Evolutionary conservation across 1,140 invertebrate species (phyloP), one percentile per base, ranked within the genome.

Genomic region (Bathynomus jamesi): DNA sequence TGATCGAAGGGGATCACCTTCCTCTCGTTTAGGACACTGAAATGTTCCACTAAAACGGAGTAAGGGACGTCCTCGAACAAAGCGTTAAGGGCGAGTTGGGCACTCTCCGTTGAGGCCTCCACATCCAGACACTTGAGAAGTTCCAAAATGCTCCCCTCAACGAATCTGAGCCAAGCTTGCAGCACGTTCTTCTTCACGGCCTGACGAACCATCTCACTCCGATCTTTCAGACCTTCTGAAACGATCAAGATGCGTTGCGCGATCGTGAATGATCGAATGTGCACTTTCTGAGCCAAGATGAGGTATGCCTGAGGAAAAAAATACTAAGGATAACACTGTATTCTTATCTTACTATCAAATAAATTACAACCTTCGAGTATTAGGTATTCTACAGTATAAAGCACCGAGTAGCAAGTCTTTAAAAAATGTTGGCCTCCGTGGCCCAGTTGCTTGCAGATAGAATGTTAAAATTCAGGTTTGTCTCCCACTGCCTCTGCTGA

Each of bases 211-310:
- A 70, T 79, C 78, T 87, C 84, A 30, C 85, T 84, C 74, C 82
- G 83, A 79, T 92, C 90, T 72, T 85, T 86, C 0, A 92, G 82
- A 0, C 90, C 90, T 74, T 85, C 84, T 24, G 86, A 83, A 1
- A 92, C 78, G 1, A 92, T 82, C 8, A 83, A 79, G 46, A 89
- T 84, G 72, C 90, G 84, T 76, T 91, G 87, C 11, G 85, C 85
- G 30, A 92, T 91, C 28, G 86, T 88, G 28, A 91, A 83, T 2
- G 86, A 87, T 72, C 84, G 85, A 3, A 89, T 85, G 64, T 86
- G 87, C 61, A 88, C 84, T 81, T 86, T 89, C 69, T 85, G 83
- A 61, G 87, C 87, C 78, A 93, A 85, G 78, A 90, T 88, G 0
- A 87, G 80, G 80, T 89, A 93, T 0, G 91, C 82, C 61, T 80